These are phyloP conservation scores for Sturmia bella DNA, from an alignment of 2,888 invertebrate genomes.

Conservation along the genomic window DNA sequence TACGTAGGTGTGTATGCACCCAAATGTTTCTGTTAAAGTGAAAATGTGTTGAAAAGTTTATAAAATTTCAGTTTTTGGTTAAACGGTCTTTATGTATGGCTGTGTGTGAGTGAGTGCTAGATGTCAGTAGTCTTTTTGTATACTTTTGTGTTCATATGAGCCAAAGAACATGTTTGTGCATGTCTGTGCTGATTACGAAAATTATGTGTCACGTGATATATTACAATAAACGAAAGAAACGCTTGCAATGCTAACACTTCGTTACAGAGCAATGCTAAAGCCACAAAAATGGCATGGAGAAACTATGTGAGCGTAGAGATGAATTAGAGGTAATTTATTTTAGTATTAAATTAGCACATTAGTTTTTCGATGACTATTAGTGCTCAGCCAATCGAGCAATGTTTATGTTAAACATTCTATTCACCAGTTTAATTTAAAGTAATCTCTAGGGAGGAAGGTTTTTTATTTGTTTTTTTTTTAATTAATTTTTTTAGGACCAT, in stretches of 20 bases:
- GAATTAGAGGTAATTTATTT: too few relatives aligned
- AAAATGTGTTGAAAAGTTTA: slow-evolving; percentile 11
- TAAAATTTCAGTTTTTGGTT: slow-evolving; percentile 15
- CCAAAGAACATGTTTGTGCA: not conserved
- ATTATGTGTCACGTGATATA: slow-evolving; percentile 65
- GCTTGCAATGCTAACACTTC: slow-evolving; percentile 14
- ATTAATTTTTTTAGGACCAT: too few relatives aligned
- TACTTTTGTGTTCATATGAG: not conserved
- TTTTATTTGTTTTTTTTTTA: too few relatives aligned
- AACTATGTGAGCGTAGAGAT: not conserved
- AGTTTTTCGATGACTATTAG: too few relatives aligned
- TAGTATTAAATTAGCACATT: too few relatives aligned
- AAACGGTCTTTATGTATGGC: not conserved
- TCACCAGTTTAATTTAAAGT: too few relatives aligned
- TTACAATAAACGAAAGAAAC: slow-evolving; percentile 22
- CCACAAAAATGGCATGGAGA: not conserved
- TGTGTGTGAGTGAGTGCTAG: not conserved
- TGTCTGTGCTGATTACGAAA: slow-evolving; percentile 29
- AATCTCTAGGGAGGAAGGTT: too few relatives aligned
- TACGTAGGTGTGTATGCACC: not conserved
- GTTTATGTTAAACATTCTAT: too few relatives aligned
- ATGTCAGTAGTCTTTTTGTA: not conserved
- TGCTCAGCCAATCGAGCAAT: too few relatives aligned
- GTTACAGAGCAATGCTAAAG: not conserved
- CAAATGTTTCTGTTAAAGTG: not conserved